A percentile compares a stretch with the other conserved stretches of the same genome.
phyloP scores from a whole-genome alignment of 2,797 vertebrate species.

The Molossus alvarezi region DNA sequence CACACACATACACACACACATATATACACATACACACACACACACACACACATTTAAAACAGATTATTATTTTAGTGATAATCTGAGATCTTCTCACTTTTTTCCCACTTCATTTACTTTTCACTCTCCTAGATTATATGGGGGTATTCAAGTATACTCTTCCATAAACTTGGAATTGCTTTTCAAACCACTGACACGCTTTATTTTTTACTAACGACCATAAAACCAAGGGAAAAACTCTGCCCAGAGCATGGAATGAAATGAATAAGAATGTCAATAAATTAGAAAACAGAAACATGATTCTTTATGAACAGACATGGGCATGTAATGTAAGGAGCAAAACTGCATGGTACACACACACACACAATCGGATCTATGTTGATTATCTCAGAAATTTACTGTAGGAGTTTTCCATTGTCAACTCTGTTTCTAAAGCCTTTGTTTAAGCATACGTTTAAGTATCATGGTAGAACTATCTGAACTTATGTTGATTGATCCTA shows the following conservation, averaged over 20 bases:
- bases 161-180: not conserved
- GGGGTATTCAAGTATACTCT: not conserved
- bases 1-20: too few species aligned
- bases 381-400: not conserved
- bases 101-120: not conserved
- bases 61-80: not conserved
- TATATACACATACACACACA: too few species aligned
- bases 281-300: not conserved
- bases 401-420: not conserved
- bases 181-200: not conserved
- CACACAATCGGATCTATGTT: not conserved
- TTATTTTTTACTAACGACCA: not conserved
- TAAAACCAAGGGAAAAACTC: not conserved
- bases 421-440: not conserved
- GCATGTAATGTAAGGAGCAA: too few species aligned
- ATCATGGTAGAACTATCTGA: not conserved
- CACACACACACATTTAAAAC: too few species aligned
- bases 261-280: not conserved
- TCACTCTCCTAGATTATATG: not conserved
- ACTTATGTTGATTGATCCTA: constrained; percentile 27
- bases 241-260: not conserved
- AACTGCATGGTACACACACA: too few species aligned
- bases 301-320: not conserved
- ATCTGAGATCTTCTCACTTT: not conserved
- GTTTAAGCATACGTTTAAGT: not conserved